Base-by-base conservation (phyloP, 2,797 vertebrate species). In the Rachycentron canadum region DNA sequence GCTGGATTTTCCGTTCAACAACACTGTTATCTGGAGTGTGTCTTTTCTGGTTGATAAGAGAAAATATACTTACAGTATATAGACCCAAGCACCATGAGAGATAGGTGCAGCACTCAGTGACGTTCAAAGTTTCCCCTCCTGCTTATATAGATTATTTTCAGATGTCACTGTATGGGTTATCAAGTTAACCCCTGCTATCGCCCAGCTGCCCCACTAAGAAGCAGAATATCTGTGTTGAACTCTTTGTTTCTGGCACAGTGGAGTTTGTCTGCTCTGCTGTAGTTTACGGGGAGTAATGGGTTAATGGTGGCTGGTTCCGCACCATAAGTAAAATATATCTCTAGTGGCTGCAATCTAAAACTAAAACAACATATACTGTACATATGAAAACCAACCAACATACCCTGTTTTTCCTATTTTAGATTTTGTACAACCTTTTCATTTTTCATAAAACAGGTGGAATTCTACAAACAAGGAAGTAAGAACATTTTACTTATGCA, bases 21-120 rank as follows among this genome's bases (percentile, higher is more conserved):
- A 3, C 36, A 4, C 8, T 62, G 38, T 80, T 76, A 81, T 78
- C 59, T 38, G 30, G 2, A 34, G 43, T 38, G n/a, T 40, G 45
- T 40, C 11, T 66, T 53, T 50, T 55, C n/a, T 43, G 3, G 3
- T 30, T 68, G 25, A 50, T 1, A 43, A 23, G 16, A 0, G 4
- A 3, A 69, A 72, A 73, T n/a, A 65, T n/a, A 25, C 14, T 21
- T 21, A n/a, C n/a, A n/a, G n/a, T n/a, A 3, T 19, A 30, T 5
- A 36, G 19, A 43, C 11, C 11, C 2, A 34, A 25, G n/a, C 6
- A 19, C 17, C 36, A 25, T 32, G 4, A n/a, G 49, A 81, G 62
- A 72, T 59, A 66, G 69, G 57, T 11, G 30, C 26, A 62, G 25
- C n/a, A 30, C 7, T 40, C 14, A 34, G 3, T 34, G 9, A 1